A percentile compares a stretch with the other conserved stretches of the same genome.
Conservation (phyloP, 2,113 vertebrate species). For the Peromyscus californicus region DNA sequence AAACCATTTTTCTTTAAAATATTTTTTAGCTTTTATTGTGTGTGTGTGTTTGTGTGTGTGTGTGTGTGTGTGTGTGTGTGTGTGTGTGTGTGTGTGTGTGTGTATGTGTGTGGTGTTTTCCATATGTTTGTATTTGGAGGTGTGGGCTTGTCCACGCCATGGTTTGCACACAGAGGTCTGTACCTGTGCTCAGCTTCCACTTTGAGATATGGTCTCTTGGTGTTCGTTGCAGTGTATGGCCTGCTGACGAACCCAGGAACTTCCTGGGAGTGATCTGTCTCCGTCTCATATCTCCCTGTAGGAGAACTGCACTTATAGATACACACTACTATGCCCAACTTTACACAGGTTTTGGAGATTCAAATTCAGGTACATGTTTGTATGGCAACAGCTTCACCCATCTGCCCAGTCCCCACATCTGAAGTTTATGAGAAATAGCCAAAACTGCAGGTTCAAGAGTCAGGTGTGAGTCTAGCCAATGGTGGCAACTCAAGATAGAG, state of each 20-base stretch:
- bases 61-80: not conserved
- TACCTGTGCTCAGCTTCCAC: not conserved
- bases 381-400: not conserved
- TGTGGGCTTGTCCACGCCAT: not conserved
- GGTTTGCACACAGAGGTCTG: not conserved
- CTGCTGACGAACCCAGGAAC: not conserved
- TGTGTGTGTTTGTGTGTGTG: not conserved
- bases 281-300: not conserved
- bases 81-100: not conserved
- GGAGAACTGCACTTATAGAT: not conserved
- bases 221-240: not conserved
- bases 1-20: not conserved
- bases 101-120: not conserved
- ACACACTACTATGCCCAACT: not conserved
- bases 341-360: not conserved
- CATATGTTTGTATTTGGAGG: not conserved
- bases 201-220: not conserved
- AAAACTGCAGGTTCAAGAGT: not conserved
- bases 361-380: not conserved
- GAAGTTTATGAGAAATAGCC: not conserved
- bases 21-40: not conserved
- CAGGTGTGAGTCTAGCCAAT: not conserved
- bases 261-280: not conserved
- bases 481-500: not conserved
- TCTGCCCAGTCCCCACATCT: not conserved